Base-by-base conservation (phyloP, 2,797 vertebrate genomes). In the Dryobates pubescens region DNA sequence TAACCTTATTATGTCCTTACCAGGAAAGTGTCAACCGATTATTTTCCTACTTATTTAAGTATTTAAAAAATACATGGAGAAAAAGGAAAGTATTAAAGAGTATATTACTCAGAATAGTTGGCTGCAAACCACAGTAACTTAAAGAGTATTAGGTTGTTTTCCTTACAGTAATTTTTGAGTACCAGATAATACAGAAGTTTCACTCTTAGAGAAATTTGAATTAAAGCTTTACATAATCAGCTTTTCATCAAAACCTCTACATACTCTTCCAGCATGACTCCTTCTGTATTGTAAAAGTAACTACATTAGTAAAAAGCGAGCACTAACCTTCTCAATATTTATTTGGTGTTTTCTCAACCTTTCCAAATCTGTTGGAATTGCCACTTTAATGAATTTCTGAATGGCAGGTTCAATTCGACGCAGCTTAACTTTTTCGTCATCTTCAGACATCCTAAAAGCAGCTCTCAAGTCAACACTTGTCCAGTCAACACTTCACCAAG, bases 371-470 rank as follows among this genome's bases (percentile, higher is more conserved):
- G 99, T 99, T 91, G 99, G 99, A 86, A 99, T 98, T 92, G 98
- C 99, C 95, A 99, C 99, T 98, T 99, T 99, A 95, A 98, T 98
- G 95, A 99, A 99, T 96, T 99, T 99, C 95, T 99, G 98, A 96
- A 99, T 98, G 8, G 99, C 98, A 57, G 97, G 97, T 92, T 99
- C 99, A 59, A 99, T 98, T 86, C 99, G 99, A 93, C 98, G 98
- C 89, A 99, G 97, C 69, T 97, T 98, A 96, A 99, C 97, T 96
- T 98, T 99, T 94, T 98, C 98, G 47, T 98, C 97, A 95, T 98
- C 98, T 90, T 99, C 98, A 86, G 98, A 98, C 99, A 99, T 99
- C 95, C 95, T 98, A 96, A 90, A 91, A 96, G 79, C 89, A 92
- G 88, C 92, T 94, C 86, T 91, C 88, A 86, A 92, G 90, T 94